Conservation (phyloP, 2,888 invertebrate genomes). For the Noctuana brunneofusca region DNA sequence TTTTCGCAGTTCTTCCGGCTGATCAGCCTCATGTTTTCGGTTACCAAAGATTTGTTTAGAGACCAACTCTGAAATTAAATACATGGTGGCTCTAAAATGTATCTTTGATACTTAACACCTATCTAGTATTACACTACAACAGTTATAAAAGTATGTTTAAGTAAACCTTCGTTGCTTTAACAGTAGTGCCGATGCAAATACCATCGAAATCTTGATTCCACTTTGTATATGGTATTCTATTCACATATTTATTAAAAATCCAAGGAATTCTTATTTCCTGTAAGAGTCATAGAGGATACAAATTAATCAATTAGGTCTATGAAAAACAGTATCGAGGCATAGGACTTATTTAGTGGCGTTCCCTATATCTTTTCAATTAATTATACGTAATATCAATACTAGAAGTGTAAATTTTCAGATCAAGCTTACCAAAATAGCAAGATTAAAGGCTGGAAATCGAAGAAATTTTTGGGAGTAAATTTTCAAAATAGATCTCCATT, state of each 20-base stretch:
- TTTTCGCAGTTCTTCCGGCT: slow-evolving; percentile 43
- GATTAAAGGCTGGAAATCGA: slow-evolving; percentile 57
- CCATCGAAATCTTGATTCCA: slow-evolving; percentile 57
- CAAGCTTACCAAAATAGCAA: slow-evolving; percentile 53
- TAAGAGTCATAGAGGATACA: slow-evolving; percentile 34
- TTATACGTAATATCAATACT: too few species aligned
- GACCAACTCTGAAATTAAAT: slow-evolving; percentile 51
- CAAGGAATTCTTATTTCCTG: slow-evolving; percentile 52
- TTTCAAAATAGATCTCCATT: slow-evolving; percentile 54
- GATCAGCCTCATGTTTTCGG: slow-evolving; percentile 43
- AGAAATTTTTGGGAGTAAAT: slow-evolving; percentile 57
- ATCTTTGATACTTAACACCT: too few species aligned
- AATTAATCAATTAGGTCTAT: background rate
- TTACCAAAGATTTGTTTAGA: slow-evolving; percentile 42
- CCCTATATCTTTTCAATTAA: too few species aligned
- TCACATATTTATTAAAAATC: slow-evolving; percentile 53
- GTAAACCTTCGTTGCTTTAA: slow-evolving; percentile 51
- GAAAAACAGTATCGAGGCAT: background rate
- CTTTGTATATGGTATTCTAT: slow-evolving; percentile 57
- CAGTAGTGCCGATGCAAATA: slow-evolving; percentile 50
- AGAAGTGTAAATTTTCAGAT: background rate
- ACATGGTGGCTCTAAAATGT: too few species aligned
- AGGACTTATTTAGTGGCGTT: too few species aligned
- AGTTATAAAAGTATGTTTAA: background rate
- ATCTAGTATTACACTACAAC: too few species aligned